These are phyloP conservation scores for Sesamia nonagrioides DNA, from an alignment of 1,140 invertebrate genomes.

Conservation along the genomic window DNA sequence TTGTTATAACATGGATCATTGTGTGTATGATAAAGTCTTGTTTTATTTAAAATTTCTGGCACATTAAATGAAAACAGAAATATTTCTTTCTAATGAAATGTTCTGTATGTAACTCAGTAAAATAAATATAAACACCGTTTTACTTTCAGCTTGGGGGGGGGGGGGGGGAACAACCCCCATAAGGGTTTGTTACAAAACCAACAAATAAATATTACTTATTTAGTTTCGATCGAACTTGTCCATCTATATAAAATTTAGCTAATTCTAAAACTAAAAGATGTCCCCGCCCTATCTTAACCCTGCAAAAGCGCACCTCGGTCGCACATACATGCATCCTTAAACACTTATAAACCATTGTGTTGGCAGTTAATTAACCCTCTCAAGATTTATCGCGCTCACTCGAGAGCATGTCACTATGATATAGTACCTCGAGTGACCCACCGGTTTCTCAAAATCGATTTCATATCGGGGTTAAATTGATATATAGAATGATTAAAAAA, in stretches of 20 bases:
- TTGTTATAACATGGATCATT: too few species aligned
- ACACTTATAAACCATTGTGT: slow-evolving; percentile 84
- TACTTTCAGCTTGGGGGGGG: too few species aligned
- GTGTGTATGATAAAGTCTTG: too few species aligned
- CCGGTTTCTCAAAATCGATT: slow-evolving; percentile 70
- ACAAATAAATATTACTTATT: too few species aligned
- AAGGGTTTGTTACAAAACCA: too few species aligned
- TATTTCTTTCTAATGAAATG: too few species aligned
- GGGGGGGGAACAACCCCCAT: too few species aligned
- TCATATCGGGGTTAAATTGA: slow-evolving; percentile 77
- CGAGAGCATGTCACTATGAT: slow-evolving; percentile 67
- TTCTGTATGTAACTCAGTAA: too few species aligned
- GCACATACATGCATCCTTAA: slow-evolving; percentile 69
- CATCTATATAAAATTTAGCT: not conserved
- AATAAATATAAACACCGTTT: too few species aligned
- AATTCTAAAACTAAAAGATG: not conserved
- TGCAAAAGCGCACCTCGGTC: slow-evolving; percentile 54
- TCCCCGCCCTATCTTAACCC: slow-evolving; percentile 40
- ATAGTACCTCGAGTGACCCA: slow-evolving; percentile 59
- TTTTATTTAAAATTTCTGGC: too few species aligned
- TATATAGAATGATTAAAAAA: slow-evolving; percentile 63
- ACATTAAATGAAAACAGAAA: too few species aligned
- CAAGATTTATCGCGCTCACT: slow-evolving; percentile 78
- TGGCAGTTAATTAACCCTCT: slow-evolving; percentile 83
- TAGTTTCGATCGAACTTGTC: too few species aligned